A percentile compares a stretch with the other conserved stretches of the same genome.
phyloP scores from a whole-genome alignment of 2,888 invertebrate genomes.

The Resseliella maxima region DNA sequence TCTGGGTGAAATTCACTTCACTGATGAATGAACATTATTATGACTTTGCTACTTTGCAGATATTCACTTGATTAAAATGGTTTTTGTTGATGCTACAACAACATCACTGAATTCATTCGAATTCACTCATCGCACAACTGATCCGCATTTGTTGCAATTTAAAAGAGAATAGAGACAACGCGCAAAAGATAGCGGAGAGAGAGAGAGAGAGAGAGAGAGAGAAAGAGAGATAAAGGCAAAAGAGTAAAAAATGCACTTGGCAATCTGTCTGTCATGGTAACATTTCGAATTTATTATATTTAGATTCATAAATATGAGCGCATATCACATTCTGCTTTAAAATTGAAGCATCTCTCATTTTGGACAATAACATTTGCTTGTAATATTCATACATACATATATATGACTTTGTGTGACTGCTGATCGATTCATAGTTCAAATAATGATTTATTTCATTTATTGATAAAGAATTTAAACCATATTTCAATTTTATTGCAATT shows the following conservation, averaged over 20 bases:
- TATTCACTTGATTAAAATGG: constrained; percentile 31
- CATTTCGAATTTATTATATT: neutral
- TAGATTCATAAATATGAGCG: neutral
- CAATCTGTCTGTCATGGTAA: neutral
- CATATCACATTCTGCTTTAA: neutral
- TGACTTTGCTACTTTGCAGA: constrained; percentile 46
- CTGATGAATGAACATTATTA: constrained; percentile 48
- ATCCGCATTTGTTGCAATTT: neutral
- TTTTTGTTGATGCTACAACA: neutral
- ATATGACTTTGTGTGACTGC: neutral
- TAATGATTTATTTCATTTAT: constrained; percentile 24
- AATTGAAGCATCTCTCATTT: neutral
- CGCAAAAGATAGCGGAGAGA: too few relatives aligned
- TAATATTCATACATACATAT: too few relatives aligned
- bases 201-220: neutral
- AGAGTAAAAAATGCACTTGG: neutral
- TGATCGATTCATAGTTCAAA: neutral
- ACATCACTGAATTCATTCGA: too few relatives aligned
- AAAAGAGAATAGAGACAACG: too few relatives aligned
- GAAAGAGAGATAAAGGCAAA: neutral
- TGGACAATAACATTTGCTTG: neutral
- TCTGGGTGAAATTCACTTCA: constrained; percentile 40
- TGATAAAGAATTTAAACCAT: neutral
- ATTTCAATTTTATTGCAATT: neutral
- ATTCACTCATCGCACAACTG: neutral